phyloP scores from a whole-genome alignment of 2,113 vertebrate species.

The Colaptes auratus region DNA sequence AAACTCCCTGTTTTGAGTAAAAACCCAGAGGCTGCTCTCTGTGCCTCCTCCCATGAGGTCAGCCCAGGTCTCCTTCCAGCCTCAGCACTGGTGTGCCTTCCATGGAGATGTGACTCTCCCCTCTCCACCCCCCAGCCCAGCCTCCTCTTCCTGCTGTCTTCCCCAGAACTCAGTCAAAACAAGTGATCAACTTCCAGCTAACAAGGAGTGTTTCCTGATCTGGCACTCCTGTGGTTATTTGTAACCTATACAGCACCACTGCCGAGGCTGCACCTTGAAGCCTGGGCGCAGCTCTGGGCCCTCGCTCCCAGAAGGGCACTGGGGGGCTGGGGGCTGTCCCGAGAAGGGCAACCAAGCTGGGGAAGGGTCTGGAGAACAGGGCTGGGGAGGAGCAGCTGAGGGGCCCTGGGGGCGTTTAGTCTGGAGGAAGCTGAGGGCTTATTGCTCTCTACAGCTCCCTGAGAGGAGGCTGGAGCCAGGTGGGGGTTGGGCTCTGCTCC shows the following conservation, averaged over 20 bases:
- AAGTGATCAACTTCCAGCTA: neutral
- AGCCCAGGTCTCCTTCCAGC: neutral
- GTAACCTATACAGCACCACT: neutral
- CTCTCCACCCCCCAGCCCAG: neutral
- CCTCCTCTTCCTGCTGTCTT: neutral
- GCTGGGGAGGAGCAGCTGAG: too few relatives aligned
- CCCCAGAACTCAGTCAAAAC: neutral
- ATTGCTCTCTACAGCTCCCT: too few relatives aligned
- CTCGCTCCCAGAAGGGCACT: too few relatives aligned
- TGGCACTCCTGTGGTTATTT: neutral
- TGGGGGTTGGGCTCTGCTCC: too few relatives aligned
- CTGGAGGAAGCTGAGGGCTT: too few relatives aligned
- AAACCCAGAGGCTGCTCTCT: neutral
- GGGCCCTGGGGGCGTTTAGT: too few relatives aligned
- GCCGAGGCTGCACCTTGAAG: too few relatives aligned
- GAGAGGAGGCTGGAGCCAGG: too few relatives aligned
- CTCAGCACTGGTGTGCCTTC: neutral
- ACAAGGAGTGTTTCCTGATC: neutral
- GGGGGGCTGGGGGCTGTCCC: too few relatives aligned
- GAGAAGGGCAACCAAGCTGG: too few relatives aligned
- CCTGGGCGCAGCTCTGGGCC: too few relatives aligned
- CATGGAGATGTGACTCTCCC: neutral
- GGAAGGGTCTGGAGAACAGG: too few relatives aligned
- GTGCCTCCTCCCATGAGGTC: neutral
- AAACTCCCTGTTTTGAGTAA: neutral